Base-by-base conservation (phyloP, 1,140 invertebrate species). In the Paramacrobiotus metropolitanus region DNA sequence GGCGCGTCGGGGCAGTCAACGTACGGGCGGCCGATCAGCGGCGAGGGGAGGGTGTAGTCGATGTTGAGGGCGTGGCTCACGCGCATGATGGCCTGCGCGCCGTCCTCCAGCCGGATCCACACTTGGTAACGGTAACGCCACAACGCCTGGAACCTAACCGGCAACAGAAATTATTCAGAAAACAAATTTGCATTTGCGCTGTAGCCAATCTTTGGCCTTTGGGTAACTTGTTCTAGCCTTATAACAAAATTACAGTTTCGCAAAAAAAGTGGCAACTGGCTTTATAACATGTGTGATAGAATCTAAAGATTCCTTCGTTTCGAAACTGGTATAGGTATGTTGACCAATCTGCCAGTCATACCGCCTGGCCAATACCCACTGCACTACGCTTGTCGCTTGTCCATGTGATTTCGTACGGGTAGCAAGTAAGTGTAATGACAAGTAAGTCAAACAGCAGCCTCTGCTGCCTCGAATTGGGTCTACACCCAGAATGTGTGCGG, bases 51-150 rank as follows among this genome's bases (percentile, higher is more conserved):
- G 1, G 93, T 98, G 69, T 98, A 99, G 69, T 99, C 95, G 65
- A 99, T 98, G 24, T 69, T 73, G 61, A 9, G 28, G 21, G 15
- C 45, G 21, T 29, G 30, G 34, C 55, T 63, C 62, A 78, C 76
- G 77, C 97, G 98, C 68, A 98, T 96, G 0, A 83, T 84, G 21
- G 87, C 70, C 61, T 94, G 88, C 2, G 92, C 92, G 29, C 86
- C 84, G 71, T 97, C 92, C 75, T 99, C 95, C 90, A 99, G 94
- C 63, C 93, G 78, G 0, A 90, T 86, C 93, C 93, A 98, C 2
- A 94, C 89, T 78, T 98, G 94, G 72, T 91, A 94, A n/a, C 95
- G 78, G 66, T 87, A 82, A 70, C 88, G 88, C 94, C 94, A 99
- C 31, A 98, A 76, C 4, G 87, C 83, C 78, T 93, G 84, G 76